These are phyloP conservation scores for Drosophila equinoxialis DNA, from an alignment of 1,140 invertebrate genomes.

Conservation along the genomic window DNA sequence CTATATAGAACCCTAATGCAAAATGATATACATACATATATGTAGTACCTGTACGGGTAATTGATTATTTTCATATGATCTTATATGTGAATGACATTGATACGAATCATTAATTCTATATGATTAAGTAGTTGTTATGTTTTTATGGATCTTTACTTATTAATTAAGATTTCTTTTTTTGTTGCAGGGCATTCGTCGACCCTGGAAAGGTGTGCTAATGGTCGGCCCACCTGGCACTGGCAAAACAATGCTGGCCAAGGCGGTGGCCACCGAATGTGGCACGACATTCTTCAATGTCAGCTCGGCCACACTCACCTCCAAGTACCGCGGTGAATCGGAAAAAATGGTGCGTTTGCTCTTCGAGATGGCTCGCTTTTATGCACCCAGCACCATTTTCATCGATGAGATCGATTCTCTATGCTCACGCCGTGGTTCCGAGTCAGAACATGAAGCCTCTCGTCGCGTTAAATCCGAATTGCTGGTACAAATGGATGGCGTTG, in stretches of 20 bases:
- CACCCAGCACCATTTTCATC: constrained; percentile 99
- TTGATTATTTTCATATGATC: constrained; percentile 9
- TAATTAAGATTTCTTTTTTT: neutral
- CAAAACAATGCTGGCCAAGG: constrained; percentile 99
- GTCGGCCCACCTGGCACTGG: constrained; percentile 92
- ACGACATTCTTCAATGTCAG: constrained; percentile 99
- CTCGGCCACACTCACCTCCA: constrained; percentile 97
- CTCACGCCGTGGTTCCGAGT: constrained; percentile 96
- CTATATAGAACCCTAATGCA: neutral
- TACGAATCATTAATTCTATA: no score
- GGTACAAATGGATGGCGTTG: constrained; percentile 99
- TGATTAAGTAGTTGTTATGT: neutral
- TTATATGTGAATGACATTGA: neutral
- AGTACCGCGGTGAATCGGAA: constrained; percentile 99
- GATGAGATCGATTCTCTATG: constrained; percentile 99
- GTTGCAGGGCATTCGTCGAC: constrained; percentile 90
- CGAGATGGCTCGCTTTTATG: constrained; percentile 99
- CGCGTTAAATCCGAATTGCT: constrained; percentile 99
- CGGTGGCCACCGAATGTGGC: constrained; percentile 99
- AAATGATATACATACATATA: neutral
- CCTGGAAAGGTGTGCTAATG: constrained; percentile 96
- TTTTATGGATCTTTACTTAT: neutral
- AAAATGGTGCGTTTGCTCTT: constrained; percentile 98
- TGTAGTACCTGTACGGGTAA: neutral
- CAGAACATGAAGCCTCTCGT: constrained; percentile 98